Percentiles rank a stretch among this genome's conserved stretches.
Evolutionary conservation across 2,113 vertebrate species (phyloP).

Genomic region (Plotosus lineatus): DNA sequence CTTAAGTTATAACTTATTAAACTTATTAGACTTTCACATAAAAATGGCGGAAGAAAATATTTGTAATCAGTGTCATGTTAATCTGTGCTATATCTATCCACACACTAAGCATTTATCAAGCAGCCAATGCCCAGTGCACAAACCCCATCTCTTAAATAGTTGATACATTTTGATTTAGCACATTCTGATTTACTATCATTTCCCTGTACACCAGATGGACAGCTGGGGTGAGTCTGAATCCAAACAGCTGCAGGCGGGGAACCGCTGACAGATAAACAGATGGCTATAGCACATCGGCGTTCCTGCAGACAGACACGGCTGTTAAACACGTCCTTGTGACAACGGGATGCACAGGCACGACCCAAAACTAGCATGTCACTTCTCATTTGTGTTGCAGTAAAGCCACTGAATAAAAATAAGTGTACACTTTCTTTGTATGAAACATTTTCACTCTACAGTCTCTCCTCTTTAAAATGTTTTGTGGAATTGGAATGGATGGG

Average conservation of each 20-base stretch:
- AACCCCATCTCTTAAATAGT: slow-evolving; percentile 19
- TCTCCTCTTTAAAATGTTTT: not conserved
- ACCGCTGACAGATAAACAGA: slow-evolving; percentile 42
- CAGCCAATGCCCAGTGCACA: not conserved
- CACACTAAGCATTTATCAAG: slow-evolving; percentile 1
- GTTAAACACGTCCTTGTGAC: slow-evolving; percentile 33
- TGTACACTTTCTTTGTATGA: not conserved
- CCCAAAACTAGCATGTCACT: not conserved
- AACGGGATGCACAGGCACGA: not conserved
- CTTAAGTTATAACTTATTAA: too few relatives aligned
- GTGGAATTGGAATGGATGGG: not conserved
- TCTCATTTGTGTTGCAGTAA: slow-evolving; percentile 7
- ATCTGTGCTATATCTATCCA: slow-evolving; percentile 1
- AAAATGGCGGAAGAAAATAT: not conserved
- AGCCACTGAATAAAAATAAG: slow-evolving; percentile 10
- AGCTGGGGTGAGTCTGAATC: slow-evolving; percentile 27
- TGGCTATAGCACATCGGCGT: slow-evolving; percentile 22
- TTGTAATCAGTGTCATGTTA: not conserved
- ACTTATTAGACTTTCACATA: not conserved
- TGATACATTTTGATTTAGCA: slow-evolving; percentile 11
- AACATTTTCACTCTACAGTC: not conserved
- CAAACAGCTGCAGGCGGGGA: slow-evolving; percentile 24
- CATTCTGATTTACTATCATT: not conserved
- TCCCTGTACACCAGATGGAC: slow-evolving; percentile 34
- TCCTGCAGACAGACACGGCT: slow-evolving; percentile 22